Percentiles rank a stretch among this genome's conserved stretches.
Conservation (phyloP, 2,797 vertebrate species). For the Atherinosoma microstoma region DNA sequence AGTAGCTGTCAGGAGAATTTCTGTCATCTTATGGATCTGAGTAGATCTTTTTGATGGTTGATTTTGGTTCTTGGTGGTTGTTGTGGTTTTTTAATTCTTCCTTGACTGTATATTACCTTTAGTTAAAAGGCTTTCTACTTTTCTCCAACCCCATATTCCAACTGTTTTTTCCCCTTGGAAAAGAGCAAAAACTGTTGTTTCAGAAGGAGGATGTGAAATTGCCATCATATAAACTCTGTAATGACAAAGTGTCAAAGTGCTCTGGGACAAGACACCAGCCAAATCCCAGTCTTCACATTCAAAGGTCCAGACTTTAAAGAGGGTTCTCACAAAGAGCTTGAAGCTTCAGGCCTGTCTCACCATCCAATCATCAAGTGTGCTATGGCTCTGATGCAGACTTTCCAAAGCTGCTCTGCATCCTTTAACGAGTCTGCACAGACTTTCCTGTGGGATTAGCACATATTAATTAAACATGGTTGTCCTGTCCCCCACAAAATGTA, state of each 20-base stretch:
- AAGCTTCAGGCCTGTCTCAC: not conserved
- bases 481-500: not conserved
- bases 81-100: not conserved
- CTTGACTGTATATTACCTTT: not conserved
- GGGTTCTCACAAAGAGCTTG: not conserved
- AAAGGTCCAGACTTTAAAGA: not conserved
- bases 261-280: not conserved
- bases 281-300: not conserved
- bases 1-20: no score
- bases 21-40: not conserved
- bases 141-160: not conserved
- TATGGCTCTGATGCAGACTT: not conserved
- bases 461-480: not conserved
- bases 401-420: not conserved
- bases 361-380: not conserved
- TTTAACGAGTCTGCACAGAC: not conserved
- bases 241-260: not conserved
- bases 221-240: constrained; percentile 14
- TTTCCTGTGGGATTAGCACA: not conserved
- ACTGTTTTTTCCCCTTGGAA: not conserved
- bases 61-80: not conserved
- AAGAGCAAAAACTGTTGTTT: constrained; percentile 20
- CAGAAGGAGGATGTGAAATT: constrained; percentile 17
- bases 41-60: not conserved
- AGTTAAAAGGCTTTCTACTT: not conserved